A percentile compares a stretch with the other conserved stretches of the same genome.
phyloP scores from a whole-genome alignment of 2,797 vertebrate species.

The Tragopan temminckii region DNA sequence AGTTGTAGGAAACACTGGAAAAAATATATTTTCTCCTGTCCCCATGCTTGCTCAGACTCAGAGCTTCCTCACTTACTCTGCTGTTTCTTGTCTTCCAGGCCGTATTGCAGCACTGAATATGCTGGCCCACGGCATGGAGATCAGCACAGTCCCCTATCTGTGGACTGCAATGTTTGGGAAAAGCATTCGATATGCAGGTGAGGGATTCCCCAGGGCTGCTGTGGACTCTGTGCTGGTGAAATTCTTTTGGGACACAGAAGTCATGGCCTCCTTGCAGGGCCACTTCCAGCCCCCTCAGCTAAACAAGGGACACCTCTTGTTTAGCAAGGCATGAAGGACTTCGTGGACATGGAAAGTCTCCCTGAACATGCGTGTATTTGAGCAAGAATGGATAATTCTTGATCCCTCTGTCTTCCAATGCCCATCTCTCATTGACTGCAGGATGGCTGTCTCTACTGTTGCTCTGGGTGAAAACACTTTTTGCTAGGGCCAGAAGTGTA shows the following conservation, averaged over 20 bases:
- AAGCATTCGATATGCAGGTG: constrained; percentile 95
- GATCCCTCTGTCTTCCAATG: not conserved
- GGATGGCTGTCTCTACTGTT: not conserved
- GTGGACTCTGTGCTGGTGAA: not conserved
- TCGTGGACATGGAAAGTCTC: not conserved
- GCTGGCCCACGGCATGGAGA: constrained; percentile 90
- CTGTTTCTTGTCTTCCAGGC: constrained; percentile 79
- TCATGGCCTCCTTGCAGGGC: not conserved
- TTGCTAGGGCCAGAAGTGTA: not conserved
- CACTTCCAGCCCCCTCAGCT: not conserved
- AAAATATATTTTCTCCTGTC: not conserved
- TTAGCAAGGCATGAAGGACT: not conserved
- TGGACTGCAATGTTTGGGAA: constrained; percentile 99
- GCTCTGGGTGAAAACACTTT: not conserved
- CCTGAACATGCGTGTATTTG: not conserved
- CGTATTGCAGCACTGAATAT: constrained; percentile 94
- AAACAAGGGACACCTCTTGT: not conserved
- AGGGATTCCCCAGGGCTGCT: not conserved
- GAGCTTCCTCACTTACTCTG: not conserved
- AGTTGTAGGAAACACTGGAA: not conserved
- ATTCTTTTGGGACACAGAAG: not conserved
- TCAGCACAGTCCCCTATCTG: constrained; percentile 94
- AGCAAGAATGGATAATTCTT: not conserved
- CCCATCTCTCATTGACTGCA: not conserved
- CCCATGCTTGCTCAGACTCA: accelerated